Base-by-base conservation (phyloP, 2,797 vertebrate species). In the Enteromius trimaculatus region DNA sequence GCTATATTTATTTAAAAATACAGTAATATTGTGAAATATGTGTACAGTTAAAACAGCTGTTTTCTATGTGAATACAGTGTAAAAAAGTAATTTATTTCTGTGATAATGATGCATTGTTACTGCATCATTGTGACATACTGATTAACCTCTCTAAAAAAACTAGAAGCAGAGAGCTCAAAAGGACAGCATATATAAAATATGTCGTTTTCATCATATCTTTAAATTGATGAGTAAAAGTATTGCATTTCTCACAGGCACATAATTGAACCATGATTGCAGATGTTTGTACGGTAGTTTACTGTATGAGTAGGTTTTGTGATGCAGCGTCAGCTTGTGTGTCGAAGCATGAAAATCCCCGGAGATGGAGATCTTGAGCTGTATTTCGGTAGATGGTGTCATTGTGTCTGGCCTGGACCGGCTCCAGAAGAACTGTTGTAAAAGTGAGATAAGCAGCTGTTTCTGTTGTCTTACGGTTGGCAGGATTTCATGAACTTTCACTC, bases 361-460 rank as follows among this genome's bases (percentile, higher is more conserved):
- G 44, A 9, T 19, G 26, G 49, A 53, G 42, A 72, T 31, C 17
- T 31, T 34, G 26, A 74, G 51, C 3, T 37, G 19, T 21, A 16
- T 55, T 37, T 17, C 55, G n/a, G 6, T 44, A 16, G 49, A 34
- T 55, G 49, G 1, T 53, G 34, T 31, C 10, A 31, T 62, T 42
- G 58, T 78, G 6, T 65, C 26, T n/a, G 5, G 11, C n/a, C 26
- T 49, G 76, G 42, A 65, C 11, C 39, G 34, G 13, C 14, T 26
- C 76, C 60, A 65, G 60, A 78, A 78, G 11, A 49, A 34, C 26
- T 78, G 6, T 31, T 21, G 58, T 47, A 47, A 19, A 65, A 65
- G 55, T 64, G 58, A 78, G 58, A 49, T 78, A 65, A 78, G 58
- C 58, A 21, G 17, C 58, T 2, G 26, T 34, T 77, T 78, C 11